These are phyloP conservation scores for Caretta caretta DNA, from an alignment of 2,113 vertebrate species.

Conservation along the genomic window DNA sequence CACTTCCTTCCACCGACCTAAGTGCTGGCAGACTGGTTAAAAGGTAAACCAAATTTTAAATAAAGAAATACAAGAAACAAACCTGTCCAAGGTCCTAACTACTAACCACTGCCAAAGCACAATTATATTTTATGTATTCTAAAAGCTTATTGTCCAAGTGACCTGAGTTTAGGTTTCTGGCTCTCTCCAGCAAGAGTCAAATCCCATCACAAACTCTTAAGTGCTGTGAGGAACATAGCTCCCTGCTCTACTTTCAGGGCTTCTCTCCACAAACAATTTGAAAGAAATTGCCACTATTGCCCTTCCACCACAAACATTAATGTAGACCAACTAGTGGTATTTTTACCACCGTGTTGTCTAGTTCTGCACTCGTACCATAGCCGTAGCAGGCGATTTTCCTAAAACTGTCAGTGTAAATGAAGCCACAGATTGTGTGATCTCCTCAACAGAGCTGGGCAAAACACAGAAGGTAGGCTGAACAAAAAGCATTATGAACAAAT, in stretches of 20 bases:
- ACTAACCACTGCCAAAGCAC: background rate
- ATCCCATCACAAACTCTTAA: background rate
- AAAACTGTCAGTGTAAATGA: background rate
- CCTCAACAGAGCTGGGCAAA: background rate
- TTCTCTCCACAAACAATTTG: background rate
- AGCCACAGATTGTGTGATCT: background rate
- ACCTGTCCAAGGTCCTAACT: background rate
- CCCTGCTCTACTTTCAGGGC: fast-evolving
- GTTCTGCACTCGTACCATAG: background rate
- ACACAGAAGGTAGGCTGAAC: fast-evolving
- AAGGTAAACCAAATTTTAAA: background rate
- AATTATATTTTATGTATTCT: background rate
- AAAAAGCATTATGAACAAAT: background rate
- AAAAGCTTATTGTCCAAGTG: background rate
- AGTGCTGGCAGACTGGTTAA: background rate
- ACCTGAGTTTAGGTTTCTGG: background rate
- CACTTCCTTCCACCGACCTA: background rate
- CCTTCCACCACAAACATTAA: background rate
- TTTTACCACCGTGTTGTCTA: background rate
- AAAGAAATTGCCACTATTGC: background rate
- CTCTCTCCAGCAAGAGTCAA: background rate
- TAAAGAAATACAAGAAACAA: background rate
- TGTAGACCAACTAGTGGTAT: too few species aligned
- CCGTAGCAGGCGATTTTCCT: background rate
- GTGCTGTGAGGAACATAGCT: background rate